These are phyloP conservation scores for Aspidoscelis tigris DNA, from an alignment of 2,113 vertebrate species.

Conservation along the genomic window DNA sequence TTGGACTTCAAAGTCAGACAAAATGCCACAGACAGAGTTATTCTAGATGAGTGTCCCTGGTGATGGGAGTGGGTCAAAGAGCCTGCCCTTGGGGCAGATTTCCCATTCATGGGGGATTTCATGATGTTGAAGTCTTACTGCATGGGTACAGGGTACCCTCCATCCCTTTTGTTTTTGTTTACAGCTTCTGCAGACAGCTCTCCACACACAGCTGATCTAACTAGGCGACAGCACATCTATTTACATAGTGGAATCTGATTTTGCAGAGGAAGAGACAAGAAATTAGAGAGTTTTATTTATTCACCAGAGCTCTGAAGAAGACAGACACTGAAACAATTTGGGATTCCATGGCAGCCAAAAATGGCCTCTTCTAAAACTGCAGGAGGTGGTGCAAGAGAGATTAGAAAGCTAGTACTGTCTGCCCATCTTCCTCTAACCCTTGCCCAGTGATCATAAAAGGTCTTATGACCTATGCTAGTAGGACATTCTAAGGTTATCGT, in stretches of 20 bases:
- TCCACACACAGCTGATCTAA: conserved; percentile 18
- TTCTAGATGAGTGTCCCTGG: conserved; percentile 17
- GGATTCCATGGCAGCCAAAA: conserved; percentile 29
- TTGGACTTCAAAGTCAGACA: background rate
- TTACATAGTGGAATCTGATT: conserved; percentile 26
- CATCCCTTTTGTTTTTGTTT: conserved; percentile 14
- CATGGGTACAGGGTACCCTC: background rate
- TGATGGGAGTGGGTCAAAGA: conserved; percentile 12
- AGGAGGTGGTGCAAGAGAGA: background rate
- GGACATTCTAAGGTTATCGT: too few relatives aligned
- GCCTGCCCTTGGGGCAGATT: conserved; percentile 33
- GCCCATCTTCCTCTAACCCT: background rate
- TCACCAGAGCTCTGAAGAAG: conserved; percentile 43
- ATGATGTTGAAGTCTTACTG: conserved; percentile 16
- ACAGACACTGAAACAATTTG: conserved; percentile 1
- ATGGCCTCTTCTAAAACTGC: background rate
- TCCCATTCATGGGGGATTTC: conserved; percentile 17
- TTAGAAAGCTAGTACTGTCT: background rate
- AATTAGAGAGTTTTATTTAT: conserved; percentile 16
- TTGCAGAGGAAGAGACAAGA: conserved; percentile 20
- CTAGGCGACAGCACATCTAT: conserved; percentile 18
- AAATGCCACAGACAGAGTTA: conserved; percentile 13
- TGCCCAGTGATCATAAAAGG: background rate
- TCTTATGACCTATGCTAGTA: background rate
- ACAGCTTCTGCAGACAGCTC: conserved; percentile 1